A percentile compares a stretch with the other conserved stretches of the same genome.
phyloP scores from a whole-genome alignment of 2,888 invertebrate genomes.

The Yponomeuta plumbellus region DNA sequence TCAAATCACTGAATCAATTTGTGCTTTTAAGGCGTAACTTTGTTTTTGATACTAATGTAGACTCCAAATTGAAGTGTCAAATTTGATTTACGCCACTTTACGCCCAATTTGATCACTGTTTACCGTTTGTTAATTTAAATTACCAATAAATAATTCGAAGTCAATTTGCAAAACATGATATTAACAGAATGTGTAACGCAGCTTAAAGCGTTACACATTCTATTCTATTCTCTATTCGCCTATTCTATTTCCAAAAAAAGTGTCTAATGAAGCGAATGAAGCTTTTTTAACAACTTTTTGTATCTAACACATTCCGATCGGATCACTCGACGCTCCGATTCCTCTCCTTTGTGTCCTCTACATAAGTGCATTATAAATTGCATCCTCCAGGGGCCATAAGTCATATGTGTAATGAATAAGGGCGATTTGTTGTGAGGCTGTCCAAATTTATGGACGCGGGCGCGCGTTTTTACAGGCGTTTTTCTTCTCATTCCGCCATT shows the following conservation, averaged over 20 bases:
- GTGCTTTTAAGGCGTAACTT: slow-evolving; percentile 3
- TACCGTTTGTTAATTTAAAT: slow-evolving; percentile 1
- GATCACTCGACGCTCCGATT: slow-evolving; percentile 35
- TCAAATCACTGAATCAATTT: slow-evolving; percentile 30
- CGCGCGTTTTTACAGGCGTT: slow-evolving; percentile 68
- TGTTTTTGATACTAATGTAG: neutral
- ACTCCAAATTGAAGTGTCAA: neutral
- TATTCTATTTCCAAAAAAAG: slow-evolving; percentile 39
- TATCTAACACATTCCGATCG: slow-evolving; percentile 47
- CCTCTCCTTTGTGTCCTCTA: slow-evolving; percentile 55
- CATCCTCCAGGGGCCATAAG: slow-evolving; percentile 61
- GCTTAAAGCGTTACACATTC: too few relatives aligned
- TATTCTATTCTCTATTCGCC: too few relatives aligned
- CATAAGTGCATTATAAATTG: slow-evolving; percentile 67
- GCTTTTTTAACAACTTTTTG: slow-evolving; percentile 46
- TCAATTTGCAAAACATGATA: slow-evolving; percentile 30
- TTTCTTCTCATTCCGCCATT: slow-evolving; percentile 66
- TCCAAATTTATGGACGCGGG: slow-evolving; percentile 73
- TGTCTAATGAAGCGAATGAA: slow-evolving; percentile 64
- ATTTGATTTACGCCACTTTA: neutral
- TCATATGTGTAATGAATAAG: slow-evolving; percentile 76
- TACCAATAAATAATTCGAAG: slow-evolving; percentile 7
- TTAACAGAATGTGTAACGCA: slow-evolving; percentile 32
- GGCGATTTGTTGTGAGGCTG: slow-evolving; percentile 76
- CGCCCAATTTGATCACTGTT: neutral